These are phyloP conservation scores for Marronus borbonicus DNA, from an alignment of 2,888 invertebrate genomes.

Conservation along the genomic window DNA sequence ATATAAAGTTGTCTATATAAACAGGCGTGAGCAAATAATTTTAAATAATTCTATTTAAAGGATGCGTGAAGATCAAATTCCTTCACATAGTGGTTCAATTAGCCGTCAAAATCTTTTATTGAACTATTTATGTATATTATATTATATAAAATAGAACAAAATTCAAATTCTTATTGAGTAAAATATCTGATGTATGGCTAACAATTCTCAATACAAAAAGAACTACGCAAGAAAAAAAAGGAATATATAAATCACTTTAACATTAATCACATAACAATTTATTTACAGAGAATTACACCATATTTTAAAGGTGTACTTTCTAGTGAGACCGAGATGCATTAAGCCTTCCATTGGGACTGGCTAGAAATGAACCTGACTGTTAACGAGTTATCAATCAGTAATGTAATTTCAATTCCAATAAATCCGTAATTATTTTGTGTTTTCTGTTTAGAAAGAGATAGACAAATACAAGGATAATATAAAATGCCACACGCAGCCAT, in stretches of 20 bases:
- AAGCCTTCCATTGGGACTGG: background rate
- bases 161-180: background rate
- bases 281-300: slow-evolving; percentile 37
- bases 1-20: no score
- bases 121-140: no score
- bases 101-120: no score
- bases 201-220: slow-evolving; percentile 15
- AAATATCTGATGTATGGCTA: slow-evolving; percentile 7
- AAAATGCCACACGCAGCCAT: slow-evolving; percentile 51
- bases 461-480: slow-evolving; percentile 36
- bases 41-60: no score
- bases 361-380: background rate
- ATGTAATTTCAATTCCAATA: slow-evolving; percentile 41
- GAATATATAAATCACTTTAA: slow-evolving; percentile 30
- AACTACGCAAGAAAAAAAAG: background rate
- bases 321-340: background rate
- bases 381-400: slow-evolving; percentile 33
- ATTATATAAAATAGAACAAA: no score
- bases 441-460: slow-evolving; percentile 34
- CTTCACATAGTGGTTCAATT: no score
- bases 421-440: slow-evolving; percentile 44
- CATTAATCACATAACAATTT: slow-evolving; percentile 34
- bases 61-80: no score
- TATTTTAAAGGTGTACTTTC: slow-evolving; percentile 25
- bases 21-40: no score